phyloP scores from a whole-genome alignment of 2,113 vertebrate genomes.

The Pomatostomus ruficeps region DNA sequence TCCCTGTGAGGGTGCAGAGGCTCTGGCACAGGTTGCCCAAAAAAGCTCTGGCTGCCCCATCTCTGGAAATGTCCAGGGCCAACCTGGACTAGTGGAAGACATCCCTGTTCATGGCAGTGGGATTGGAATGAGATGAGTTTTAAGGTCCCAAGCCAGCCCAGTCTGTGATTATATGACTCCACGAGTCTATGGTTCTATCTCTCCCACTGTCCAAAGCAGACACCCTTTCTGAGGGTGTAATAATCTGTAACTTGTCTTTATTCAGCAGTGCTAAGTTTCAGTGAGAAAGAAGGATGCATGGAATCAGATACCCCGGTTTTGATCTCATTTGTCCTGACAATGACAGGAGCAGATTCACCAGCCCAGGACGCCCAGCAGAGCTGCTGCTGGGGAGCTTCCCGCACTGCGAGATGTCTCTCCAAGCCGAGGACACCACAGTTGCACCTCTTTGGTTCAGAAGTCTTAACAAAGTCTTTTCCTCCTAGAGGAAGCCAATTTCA shows the following conservation, averaged over 20 bases:
- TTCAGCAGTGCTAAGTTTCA: not conserved
- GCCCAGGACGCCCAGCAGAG: not conserved
- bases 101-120: not conserved
- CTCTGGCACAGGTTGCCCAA: not conserved
- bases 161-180: not conserved
- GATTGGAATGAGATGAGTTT: not conserved
- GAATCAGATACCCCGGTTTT: not conserved
- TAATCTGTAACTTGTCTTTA: too few relatives aligned
- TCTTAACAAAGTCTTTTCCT: not conserved
- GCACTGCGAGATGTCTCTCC: not conserved
- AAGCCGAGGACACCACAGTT: not conserved
- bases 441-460: not conserved
- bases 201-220: not conserved
- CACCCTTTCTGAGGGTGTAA: too few relatives aligned
- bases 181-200: not conserved
- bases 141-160: not conserved
- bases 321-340: not conserved
- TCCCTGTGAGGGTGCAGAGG: not conserved
- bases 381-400: not conserved
- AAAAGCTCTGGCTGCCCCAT: not conserved
- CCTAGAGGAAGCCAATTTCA: not conserved
- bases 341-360: not conserved
- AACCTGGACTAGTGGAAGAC: not conserved
- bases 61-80: not conserved
- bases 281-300: not conserved